Evolutionary conservation across 30 jellyfish, hydroid and myxozoan genomes (phyloP), one percentile per base, ranked within the genome.

Genomic region (Morbakka virulenta): DNA sequence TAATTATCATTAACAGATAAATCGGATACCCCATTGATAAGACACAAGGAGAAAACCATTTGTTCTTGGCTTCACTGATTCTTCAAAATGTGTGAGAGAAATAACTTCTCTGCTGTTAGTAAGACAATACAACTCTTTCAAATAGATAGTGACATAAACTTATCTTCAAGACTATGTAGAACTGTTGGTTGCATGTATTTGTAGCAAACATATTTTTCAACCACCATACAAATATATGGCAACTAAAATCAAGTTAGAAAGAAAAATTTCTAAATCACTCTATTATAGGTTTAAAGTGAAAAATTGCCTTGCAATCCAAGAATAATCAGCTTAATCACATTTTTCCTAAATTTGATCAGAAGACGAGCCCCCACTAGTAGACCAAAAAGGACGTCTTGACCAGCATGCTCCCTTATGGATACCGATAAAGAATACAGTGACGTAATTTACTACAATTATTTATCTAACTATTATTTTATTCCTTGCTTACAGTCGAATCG

Each of bases 161-260:
- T 24, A 75, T 4, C 67, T 86, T 22, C 95, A 84, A 52, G 95
- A 84, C 61, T 87, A 76, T 64, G 17, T 85, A 3, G 95, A 76
- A 62, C 50, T 82, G 33, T 79, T 67, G 72, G 76, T 71, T 80
- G 64, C 84, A 64, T 67, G 90, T 48, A 86, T 66, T 22, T 23
- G 92, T 14, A 82, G 87, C 35, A 70, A 35, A 47, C 41, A 66
- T 31, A 93, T 83, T 1, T 63, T 23, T 33, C n/a, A 84, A 76
- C 50, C 76, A 66, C 35, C 76, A 76, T 48, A 85, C 91, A 47
- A 32, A 76, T 41, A 75, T 41, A 11, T 63, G 64, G 20, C 93
- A 64, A 35, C 51, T 84, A 17, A 84, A 84, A 61, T 64, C 50
- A 4, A 22, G 81, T 47, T 85, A 49, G 11, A 20, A 61, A 28